phyloP scores from a whole-genome alignment of 1,140 invertebrate species.

The Drosophila malerkotliana region DNA sequence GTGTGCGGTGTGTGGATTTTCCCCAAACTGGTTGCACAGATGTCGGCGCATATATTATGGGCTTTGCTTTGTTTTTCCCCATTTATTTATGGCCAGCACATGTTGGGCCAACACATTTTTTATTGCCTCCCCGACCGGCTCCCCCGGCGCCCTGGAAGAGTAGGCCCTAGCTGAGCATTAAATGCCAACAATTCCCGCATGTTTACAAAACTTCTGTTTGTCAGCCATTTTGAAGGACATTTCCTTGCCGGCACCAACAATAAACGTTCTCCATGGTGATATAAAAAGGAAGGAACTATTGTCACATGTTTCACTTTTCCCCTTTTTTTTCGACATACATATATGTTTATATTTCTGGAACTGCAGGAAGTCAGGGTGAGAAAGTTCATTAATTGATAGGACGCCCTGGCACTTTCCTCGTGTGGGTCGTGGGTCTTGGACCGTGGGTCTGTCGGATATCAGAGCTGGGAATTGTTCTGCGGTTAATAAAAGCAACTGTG shows the following conservation, averaged over 20 bases:
- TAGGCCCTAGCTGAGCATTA: not conserved
- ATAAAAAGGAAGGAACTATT: constrained; percentile 59
- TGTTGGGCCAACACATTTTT: constrained; percentile 41
- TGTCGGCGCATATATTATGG: constrained; percentile 25
- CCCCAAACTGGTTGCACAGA: constrained; percentile 8
- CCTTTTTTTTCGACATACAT: not conserved
- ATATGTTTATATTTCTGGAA: constrained; percentile 8
- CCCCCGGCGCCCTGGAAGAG: not conserved
- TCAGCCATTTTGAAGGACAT: constrained; percentile 56
- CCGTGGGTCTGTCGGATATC: constrained; percentile 28
- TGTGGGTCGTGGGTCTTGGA: constrained; percentile 19
- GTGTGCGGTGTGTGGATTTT: constrained; percentile 9
- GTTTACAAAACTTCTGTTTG: constrained; percentile 46
- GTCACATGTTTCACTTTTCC: constrained; percentile 45
- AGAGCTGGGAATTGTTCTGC: constrained; percentile 42
- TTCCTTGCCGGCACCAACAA: constrained; percentile 46
- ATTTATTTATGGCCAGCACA: constrained; percentile 49
- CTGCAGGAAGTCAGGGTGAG: constrained; percentile 16
- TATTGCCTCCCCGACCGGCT: constrained; percentile 7
- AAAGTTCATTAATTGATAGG: constrained; percentile 71
- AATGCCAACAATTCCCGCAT: constrained; percentile 30
- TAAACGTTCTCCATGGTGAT: constrained; percentile 40
- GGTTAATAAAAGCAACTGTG: constrained; percentile 32
- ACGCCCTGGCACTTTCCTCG: constrained; percentile 10
- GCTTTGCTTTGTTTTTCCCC: constrained; percentile 40